phyloP scores from a whole-genome alignment of 2,797 vertebrate genomes.

The Rousettus madagascariensis region DNA sequence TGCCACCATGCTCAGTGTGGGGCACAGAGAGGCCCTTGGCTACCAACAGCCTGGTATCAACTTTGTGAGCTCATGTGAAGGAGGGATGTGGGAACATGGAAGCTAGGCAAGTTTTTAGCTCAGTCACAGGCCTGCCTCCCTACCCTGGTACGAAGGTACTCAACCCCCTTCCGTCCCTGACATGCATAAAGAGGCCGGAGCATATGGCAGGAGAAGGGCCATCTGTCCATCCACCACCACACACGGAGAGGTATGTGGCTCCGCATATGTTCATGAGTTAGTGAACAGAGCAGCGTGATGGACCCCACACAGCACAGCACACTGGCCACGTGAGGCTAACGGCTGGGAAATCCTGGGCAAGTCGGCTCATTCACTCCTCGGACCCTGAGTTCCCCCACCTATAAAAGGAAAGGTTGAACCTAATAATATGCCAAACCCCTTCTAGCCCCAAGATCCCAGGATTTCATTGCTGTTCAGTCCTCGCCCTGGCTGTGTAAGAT shows the following conservation, averaged over 20 bases:
- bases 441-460: neutral
- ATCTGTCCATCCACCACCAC: constrained; percentile 19
- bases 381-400: fast-evolving
- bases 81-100: neutral
- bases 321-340: fast-evolving
- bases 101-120: neutral
- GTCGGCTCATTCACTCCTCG: neutral
- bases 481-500: neutral
- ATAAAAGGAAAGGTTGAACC: neutral
- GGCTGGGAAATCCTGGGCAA: fast-evolving
- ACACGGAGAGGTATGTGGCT: fast-evolving
- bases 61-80: neutral
- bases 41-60: neutral
- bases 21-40: neutral
- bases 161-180: neutral
- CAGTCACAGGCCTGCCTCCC: neutral
- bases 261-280: neutral
- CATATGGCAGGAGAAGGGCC: constrained; percentile 55
- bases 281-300: neutral
- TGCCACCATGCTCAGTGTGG: neutral
- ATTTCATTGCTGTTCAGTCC: neutral
- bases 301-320: neutral
- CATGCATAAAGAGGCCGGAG: neutral
- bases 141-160: fast-evolving
- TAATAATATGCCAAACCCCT: neutral